Evolutionary conservation across 2,888 invertebrate genomes (phyloP), one percentile per base, ranked within the genome.

Genomic region (Calliopum simillimum): DNA sequence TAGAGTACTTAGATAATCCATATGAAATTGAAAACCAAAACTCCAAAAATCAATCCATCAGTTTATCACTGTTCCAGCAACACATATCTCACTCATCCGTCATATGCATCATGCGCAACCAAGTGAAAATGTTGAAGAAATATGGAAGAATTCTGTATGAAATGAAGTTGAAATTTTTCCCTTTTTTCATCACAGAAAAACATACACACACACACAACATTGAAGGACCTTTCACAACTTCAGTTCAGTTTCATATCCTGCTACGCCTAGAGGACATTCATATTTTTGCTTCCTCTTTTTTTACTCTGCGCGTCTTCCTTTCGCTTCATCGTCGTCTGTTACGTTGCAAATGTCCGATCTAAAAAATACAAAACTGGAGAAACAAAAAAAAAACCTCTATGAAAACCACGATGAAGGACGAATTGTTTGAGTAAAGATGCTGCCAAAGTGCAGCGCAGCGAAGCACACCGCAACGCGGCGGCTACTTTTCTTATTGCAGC

Each of bases 261-360:
- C 19, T 46, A 16, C 25, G 56, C 63, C 47, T 56, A 49, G 68
- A 70, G 70, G 68, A 65, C 63, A 66, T 65, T 70, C 70, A 70
- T 65, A 65, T 61, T 55, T 68, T 46, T 73, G 56, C 55, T 69
- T 65, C n/a, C 47, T 66, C 70, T 43, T 67, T 55, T 14, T 59
- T 6, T 23, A 23, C 8, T 8, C 33, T 33, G 33, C 33, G 33
- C 33, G 33, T 33, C 33, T 33, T 33, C 33, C 33, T 33, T 33
- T 33, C 33, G 33, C 8, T 71, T 51, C 56, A n/a, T 59, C 44
- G n/a, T 71, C 65, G 61, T 61, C 51, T 46, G 43, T 62, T 41
- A 59, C 33, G 61, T 69, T 23, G 25, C 19, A 19, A n/a, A 13
- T 59, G 59, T 59, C 59, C 59, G 41, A 16, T 59, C 16, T 41